A percentile compares a stretch with the other conserved stretches of the same genome.
These are phyloP conservation scores for Melitaea cinxia DNA, from an alignment of 1,140 invertebrate genomes.

Conservation along the genomic window DNA sequence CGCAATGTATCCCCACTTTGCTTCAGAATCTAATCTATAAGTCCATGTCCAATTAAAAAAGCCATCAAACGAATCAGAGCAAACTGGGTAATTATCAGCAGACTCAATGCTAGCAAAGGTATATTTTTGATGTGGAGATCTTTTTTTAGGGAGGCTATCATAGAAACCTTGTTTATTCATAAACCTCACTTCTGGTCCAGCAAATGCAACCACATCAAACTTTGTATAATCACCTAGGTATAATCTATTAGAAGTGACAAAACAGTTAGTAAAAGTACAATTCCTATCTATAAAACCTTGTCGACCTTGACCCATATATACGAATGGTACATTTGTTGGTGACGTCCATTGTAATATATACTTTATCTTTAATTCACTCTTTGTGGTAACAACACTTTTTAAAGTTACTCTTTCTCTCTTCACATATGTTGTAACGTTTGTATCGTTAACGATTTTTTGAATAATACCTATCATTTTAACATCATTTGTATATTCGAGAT, in stretches of 20 bases:
- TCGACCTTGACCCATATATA: slow-evolving; percentile 56
- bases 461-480: neutral
- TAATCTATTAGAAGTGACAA: slow-evolving; percentile 48
- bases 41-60: slow-evolving; percentile 86
- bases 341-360: slow-evolving; percentile 66
- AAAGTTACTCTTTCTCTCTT: too few species aligned
- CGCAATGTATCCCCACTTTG: slow-evolving; percentile 81
- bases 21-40: slow-evolving; percentile 85
- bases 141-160: slow-evolving; percentile 39
- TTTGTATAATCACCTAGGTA: slow-evolving; percentile 51
- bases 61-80: slow-evolving; percentile 59
- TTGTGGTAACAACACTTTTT: too few species aligned
- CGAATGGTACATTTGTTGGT: slow-evolving; percentile 49
- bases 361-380: slow-evolving; percentile 38
- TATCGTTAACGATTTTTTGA: neutral
- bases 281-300: slow-evolving; percentile 50
- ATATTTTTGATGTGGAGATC: slow-evolving; percentile 63
- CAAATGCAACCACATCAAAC: slow-evolving; percentile 62
- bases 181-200: slow-evolving; percentile 49
- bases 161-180: slow-evolving; percentile 13
- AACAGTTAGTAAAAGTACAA: slow-evolving; percentile 60
- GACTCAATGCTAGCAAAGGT: slow-evolving; percentile 69
- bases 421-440: neutral
- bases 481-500: neutral
- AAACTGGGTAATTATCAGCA: slow-evolving; percentile 62